Percentiles rank a stretch among this genome's conserved stretches.
Evolutionary conservation across 2,888 invertebrate genomes (phyloP).

Genomic region (Drosophila gaucha): DNA sequence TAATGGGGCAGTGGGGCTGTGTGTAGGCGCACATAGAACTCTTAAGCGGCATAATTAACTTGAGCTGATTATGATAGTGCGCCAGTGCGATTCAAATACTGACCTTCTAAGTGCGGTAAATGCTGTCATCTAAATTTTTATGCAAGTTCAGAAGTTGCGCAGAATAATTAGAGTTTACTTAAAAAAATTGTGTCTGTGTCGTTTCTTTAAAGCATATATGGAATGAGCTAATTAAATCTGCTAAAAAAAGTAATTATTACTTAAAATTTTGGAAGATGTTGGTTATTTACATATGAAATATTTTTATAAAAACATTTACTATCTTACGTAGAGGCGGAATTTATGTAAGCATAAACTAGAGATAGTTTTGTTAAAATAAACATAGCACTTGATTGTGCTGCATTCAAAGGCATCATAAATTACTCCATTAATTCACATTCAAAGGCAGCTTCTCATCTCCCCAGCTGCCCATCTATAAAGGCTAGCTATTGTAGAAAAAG

Average conservation of each 20-base stretch:
- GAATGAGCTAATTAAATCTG: too few relatives aligned
- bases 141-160: neutral
- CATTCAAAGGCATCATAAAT: neutral
- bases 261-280: neutral
- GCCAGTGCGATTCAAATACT: constrained; percentile 9
- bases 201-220: too few relatives aligned
- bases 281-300: too few relatives aligned
- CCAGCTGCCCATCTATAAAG: neutral
- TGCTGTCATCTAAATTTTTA: neutral
- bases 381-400: neutral
- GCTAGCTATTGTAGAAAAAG: constrained; percentile 50
- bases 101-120: constrained; percentile 1
- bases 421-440: constrained; percentile 24
- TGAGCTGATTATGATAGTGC: constrained; percentile 33
- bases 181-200: neutral
- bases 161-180: neutral
- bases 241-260: neutral
- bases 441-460: neutral
- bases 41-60: constrained; percentile 63
- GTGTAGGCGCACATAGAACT: constrained; percentile 20
- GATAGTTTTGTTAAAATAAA: too few relatives aligned
- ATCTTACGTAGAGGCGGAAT: too few relatives aligned
- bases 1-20: constrained; percentile 18
- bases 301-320: neutral
- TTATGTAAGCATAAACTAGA: neutral